Conservation (phyloP, 2,888 invertebrate genomes). For the Scelioninae gen. 1 region DNA sequence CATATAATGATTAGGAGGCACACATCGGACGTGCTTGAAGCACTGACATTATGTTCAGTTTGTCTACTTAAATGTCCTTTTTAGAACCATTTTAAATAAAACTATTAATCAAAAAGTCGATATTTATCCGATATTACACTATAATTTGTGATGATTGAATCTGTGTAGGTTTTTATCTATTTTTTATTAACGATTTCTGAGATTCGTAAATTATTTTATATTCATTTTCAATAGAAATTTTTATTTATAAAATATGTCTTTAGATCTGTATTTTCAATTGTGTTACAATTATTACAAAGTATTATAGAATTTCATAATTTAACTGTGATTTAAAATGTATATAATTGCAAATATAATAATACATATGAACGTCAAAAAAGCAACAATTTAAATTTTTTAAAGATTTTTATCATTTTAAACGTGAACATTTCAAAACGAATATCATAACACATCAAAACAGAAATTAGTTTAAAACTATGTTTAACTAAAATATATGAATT, state of each 20-base stretch:
- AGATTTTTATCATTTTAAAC: background rate
- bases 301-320: constrained; percentile 2
- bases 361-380: constrained; percentile 1
- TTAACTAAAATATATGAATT: background rate
- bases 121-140: background rate
- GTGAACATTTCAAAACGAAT: constrained; percentile 12
- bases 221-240: too few relatives aligned
- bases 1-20: constrained; percentile 37
- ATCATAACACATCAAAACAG: constrained; percentile 1
- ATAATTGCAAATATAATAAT: constrained; percentile 11
- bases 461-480: constrained; percentile 6
- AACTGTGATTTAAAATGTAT: constrained; percentile 18
- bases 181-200: background rate
- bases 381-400: background rate
- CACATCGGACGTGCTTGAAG: constrained; percentile 47
- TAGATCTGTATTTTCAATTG: background rate
- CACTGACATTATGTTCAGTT: constrained; percentile 28
- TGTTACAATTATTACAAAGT: background rate
- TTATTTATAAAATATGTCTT: constrained; percentile 16
- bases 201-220: too few relatives aligned
- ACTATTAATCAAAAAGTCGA: constrained; percentile 8
- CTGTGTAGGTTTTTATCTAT: too few relatives aligned
- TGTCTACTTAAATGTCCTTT: constrained; percentile 11
- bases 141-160: background rate
- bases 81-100: constrained; percentile 8